Evolutionary conservation across 2,888 invertebrate genomes (phyloP), one percentile per base, ranked within the genome.

Genomic region (Drosophila cracens): DNA sequence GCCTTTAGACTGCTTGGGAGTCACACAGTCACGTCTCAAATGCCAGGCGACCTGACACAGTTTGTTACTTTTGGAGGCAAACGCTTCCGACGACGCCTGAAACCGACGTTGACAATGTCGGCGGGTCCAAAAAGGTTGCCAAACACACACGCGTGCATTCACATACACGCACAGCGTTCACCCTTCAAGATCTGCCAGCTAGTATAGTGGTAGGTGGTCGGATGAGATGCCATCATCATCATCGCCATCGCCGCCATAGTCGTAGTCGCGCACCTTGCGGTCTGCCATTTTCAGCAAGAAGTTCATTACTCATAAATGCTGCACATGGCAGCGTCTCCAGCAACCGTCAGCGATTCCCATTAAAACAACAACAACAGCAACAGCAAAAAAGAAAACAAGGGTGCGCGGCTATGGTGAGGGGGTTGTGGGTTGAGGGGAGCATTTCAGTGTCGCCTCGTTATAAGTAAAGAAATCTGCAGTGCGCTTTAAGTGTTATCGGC

Each of bases 251-350:
- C 21, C 66, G 65, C 33, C 33, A 33, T 43, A 46, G 63, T 51
- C 60, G 58, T 58, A 69, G 81, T 81, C 88, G 85, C 87, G 79
- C 89, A 85, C 84, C 84, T 85, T 85, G 89, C 84, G 89, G 87
- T 84, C 84, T 85, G 85, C 89, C 85, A 83, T 87, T 85, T 82
- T 76, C 73, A 84, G 89, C 78, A 82, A 87, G 90, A 79, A 89
- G 90, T 91, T 91, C 91, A 91, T 91, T 91, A 90, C 91, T 91
- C 91, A 91, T 91, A 91, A 89, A 91, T 89, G 85, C 81, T 89
- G 87, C 91, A 89, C 85, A 90, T 87, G 89, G 79, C 82, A 82
- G 29, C 66, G 67, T 54, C 77, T 70, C 51, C 76, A 64, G 61
- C 62, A 72, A 80, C 73, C 76, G 69, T 70, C 80, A 77, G 64